Conservation (phyloP, 2,888 invertebrate species). For the Perdita meconis region DNA sequence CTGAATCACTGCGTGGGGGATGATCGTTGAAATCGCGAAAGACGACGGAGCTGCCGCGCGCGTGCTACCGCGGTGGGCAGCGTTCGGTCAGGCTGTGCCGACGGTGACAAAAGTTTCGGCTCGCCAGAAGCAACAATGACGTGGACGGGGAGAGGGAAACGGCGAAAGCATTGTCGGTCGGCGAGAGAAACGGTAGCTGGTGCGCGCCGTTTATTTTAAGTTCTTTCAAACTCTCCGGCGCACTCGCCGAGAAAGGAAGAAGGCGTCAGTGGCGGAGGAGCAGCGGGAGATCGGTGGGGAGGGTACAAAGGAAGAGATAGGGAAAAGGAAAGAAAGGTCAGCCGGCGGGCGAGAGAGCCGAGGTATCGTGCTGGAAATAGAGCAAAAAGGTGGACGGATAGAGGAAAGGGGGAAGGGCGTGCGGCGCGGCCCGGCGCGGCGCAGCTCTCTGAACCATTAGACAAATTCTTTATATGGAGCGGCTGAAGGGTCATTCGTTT, state of each 20-base stretch:
- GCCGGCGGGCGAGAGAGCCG: slow-evolving; percentile 46
- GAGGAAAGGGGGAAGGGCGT: slow-evolving; percentile 23
- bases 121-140: slow-evolving; percentile 60
- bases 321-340: slow-evolving; percentile 59
- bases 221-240: slow-evolving; percentile 78
- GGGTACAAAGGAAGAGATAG: slow-evolving; percentile 49
- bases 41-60: background rate
- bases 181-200: slow-evolving; percentile 60
- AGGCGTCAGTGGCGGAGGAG: slow-evolving; percentile 42
- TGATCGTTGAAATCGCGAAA: background rate
- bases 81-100: slow-evolving; percentile 11
- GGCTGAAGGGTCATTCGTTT: slow-evolving; percentile 71
- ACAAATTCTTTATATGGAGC: slow-evolving; percentile 81
- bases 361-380: slow-evolving; percentile 70
- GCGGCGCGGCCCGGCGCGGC: slow-evolving; percentile 9
- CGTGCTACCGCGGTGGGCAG: slow-evolving; percentile 2
- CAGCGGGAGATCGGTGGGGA: slow-evolving; percentile 3
- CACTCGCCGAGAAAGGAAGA: slow-evolving; percentile 58
- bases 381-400: slow-evolving; percentile 55
- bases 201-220: slow-evolving; percentile 79
- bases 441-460: slow-evolving; percentile 78
- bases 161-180: slow-evolving; percentile 65
- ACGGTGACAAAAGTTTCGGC: slow-evolving; percentile 51
- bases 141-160: background rate
- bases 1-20: no score